Evolutionary conservation across 2,113 vertebrate genomes (phyloP).

Genomic region (Alces alces): DNA sequence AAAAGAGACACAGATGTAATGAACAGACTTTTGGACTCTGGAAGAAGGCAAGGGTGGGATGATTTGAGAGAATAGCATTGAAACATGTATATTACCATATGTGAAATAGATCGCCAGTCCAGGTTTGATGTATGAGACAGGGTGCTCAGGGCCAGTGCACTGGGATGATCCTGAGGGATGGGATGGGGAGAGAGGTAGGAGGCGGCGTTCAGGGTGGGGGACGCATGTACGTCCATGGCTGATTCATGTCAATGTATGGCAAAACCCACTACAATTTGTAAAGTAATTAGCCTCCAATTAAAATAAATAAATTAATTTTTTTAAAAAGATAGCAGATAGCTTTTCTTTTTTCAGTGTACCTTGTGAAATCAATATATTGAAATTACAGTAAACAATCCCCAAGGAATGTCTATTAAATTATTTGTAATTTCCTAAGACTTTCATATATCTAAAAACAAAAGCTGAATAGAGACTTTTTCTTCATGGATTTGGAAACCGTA

Average conservation of each 20-base stretch:
- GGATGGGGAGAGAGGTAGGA: not conserved
- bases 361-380: not conserved
- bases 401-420: not conserved
- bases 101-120: not conserved
- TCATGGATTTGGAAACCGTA: not conserved
- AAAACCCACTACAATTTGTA: not conserved
- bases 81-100: not conserved
- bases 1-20: not conserved
- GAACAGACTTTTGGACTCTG: not conserved
- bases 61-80: not conserved
- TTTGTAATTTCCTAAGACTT: conserved; percentile 1
- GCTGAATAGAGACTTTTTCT: not conserved
- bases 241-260: not conserved
- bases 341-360: not conserved
- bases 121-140: not conserved
- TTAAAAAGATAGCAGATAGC: not conserved
- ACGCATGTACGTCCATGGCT: not conserved
- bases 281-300: not conserved
- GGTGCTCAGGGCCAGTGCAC: not conserved
- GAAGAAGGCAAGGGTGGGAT: not conserved
- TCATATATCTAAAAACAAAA: not conserved
- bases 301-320: not conserved
- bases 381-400: not conserved
- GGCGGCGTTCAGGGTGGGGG: not conserved
- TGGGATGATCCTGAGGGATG: not conserved